Conservation (phyloP, 2,888 invertebrate genomes). For the Caprella mutica region DNA sequence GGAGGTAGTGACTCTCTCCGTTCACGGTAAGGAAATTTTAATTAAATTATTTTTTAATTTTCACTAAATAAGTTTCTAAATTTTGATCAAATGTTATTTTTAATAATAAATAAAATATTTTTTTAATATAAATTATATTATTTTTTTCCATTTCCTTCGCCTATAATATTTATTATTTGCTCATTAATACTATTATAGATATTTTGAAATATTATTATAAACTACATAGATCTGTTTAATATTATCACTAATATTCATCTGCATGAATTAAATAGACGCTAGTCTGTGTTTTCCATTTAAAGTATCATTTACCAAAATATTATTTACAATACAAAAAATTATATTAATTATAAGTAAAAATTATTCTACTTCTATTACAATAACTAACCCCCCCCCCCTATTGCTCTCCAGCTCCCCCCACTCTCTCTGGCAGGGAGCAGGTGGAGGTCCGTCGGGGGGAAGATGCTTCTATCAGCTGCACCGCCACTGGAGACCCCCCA, state of each 20-base stretch:
- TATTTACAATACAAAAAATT: no score
- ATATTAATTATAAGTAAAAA: no score
- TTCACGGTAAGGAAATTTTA: slow-evolving; percentile 38
- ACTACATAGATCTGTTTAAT: no score
- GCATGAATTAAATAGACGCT: no score
- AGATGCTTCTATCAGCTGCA: slow-evolving; percentile 18
- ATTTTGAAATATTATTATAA: background rate
- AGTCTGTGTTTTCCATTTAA: no score
- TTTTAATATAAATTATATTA: background rate
- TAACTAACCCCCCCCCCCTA: no score
- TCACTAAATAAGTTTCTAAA: background rate
- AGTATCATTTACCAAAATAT: no score
- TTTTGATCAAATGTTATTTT: background rate
- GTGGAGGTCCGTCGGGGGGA: slow-evolving; percentile 24
- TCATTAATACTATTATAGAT: background rate
- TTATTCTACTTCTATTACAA: no score
- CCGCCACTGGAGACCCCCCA: slow-evolving; percentile 25
- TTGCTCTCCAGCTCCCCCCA: slow-evolving; percentile 29
- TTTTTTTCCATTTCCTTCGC: background rate
- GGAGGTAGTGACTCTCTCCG: slow-evolving; percentile 41
- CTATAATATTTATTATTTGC: background rate
- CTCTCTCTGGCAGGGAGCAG: slow-evolving; percentile 18
- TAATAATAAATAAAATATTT: background rate
- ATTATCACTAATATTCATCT: no score
- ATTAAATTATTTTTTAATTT: background rate